phyloP scores from a whole-genome alignment of 2,113 vertebrate genomes.

The Pterocles orientalis region DNA sequence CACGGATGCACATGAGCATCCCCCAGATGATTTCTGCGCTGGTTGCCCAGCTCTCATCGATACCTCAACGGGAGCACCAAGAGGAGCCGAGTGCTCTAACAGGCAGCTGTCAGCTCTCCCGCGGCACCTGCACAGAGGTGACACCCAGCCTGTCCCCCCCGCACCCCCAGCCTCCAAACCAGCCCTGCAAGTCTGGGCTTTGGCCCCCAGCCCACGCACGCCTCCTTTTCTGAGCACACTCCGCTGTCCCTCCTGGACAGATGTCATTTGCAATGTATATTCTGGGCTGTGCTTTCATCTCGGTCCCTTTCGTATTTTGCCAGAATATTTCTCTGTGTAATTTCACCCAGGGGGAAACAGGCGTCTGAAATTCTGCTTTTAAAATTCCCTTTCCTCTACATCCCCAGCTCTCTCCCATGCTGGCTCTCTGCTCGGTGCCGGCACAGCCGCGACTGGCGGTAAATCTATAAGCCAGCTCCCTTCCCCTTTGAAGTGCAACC shows the following conservation, averaged over 20 bases:
- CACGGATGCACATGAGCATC: accelerated
- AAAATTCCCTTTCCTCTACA: slow-evolving; percentile 7
- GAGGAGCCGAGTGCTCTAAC: accelerated
- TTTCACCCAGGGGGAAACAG: slow-evolving; percentile 56
- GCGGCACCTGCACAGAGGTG: accelerated
- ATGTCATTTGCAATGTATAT: slow-evolving; percentile 38
- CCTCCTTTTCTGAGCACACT: accelerated
- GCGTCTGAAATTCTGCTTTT: slow-evolving; percentile 42
- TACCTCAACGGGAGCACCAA: accelerated
- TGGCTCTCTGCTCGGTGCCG: neutral
- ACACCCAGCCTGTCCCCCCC: neutral
- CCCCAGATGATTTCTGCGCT: accelerated
- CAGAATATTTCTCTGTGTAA: slow-evolving; percentile 62
- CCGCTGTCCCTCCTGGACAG: neutral
- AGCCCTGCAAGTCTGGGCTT: accelerated
- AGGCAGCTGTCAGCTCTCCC: neutral
- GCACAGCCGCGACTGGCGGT: neutral
- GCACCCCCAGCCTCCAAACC: neutral
- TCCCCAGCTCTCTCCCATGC: neutral
- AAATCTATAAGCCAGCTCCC: slow-evolving; percentile 22
- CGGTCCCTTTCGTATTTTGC: slow-evolving; percentile 54
- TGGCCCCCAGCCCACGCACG: accelerated
- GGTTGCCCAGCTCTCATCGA: neutral
- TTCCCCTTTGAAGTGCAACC: slow-evolving; percentile 58
- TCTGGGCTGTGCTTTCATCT: slow-evolving; percentile 51